Conservation (phyloP, 2,797 vertebrate species). For the Petrocephalus sullivani region DNA sequence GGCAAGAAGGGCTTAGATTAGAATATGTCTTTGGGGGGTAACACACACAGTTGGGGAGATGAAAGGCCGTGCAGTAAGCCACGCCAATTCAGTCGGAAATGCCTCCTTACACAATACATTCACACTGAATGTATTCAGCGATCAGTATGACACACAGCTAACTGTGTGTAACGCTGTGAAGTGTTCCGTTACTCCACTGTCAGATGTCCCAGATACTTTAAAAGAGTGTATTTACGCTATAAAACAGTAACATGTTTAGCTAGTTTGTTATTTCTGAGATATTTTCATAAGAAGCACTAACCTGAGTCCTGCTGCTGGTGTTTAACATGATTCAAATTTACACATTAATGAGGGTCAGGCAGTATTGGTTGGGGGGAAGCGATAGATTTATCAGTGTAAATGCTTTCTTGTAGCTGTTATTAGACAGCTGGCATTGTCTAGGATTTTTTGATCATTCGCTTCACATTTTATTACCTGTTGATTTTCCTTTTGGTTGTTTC, state of each 20-base stretch:
- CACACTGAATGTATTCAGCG: slow-evolving; percentile 19
- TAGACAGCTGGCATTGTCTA: background rate
- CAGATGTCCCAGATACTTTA: slow-evolving; percentile 28
- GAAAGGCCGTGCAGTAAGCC: slow-evolving; percentile 11
- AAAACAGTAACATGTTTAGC: background rate
- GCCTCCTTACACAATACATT: slow-evolving; percentile 10
- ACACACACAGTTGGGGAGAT: background rate
- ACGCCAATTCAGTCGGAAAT: background rate
- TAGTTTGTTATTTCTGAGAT: background rate
- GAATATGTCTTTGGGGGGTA: background rate
- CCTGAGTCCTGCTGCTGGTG: background rate
- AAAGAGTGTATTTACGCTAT: slow-evolving; percentile 41
- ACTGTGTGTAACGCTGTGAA: slow-evolving; percentile 51
- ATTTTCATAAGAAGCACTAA: background rate
- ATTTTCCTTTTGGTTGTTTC: background rate
- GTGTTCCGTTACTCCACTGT: slow-evolving; percentile 37
- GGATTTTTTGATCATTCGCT: background rate
- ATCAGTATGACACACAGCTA: slow-evolving; percentile 37
- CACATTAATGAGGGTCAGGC: background rate
- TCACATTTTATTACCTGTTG: background rate
- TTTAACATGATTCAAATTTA: background rate
- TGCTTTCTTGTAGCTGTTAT: background rate
- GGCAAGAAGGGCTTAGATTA: background rate
- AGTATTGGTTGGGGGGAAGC: background rate
- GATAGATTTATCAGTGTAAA: background rate